Percentiles rank a stretch among this genome's conserved stretches.
These are phyloP conservation scores for Hemibagrus guttatus DNA, from an alignment of 2,797 vertebrate genomes.

Conservation along the genomic window DNA sequence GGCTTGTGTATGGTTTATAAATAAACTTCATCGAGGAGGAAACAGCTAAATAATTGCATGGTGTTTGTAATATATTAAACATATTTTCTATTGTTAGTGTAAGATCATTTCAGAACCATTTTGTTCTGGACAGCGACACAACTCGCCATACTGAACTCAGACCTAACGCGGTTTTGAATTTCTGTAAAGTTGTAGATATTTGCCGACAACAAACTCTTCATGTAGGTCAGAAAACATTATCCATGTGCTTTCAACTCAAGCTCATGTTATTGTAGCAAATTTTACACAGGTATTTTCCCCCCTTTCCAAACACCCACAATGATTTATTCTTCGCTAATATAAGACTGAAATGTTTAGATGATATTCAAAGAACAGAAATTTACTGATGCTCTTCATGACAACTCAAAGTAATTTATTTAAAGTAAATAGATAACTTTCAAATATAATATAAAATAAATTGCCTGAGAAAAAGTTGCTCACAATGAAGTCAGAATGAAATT, in stretches of 20 bases:
- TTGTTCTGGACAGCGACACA: constrained; percentile 3
- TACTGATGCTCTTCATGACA: not conserved
- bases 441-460: not conserved
- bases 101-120: not conserved
- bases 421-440: not conserved
- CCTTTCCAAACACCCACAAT: not conserved
- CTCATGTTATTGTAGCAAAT: not conserved
- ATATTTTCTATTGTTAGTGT: not conserved
- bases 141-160: not conserved
- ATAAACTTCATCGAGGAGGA: not conserved
- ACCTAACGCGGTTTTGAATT: no score
- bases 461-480: not conserved
- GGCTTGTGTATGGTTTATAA: not conserved
- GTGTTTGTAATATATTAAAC: not conserved
- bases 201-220: not conserved
- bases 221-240: not conserved
- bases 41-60: not conserved
- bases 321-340: not conserved
- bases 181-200: not conserved
- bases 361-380: not conserved
- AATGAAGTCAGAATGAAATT: not conserved
- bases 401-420: not conserved
- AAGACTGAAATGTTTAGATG: not conserved
- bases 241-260: not conserved
- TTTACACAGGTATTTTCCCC: not conserved